These are phyloP conservation scores for Brachionus calyciflorus DNA, from an alignment of 1,140 invertebrate genomes.

Conservation along the genomic window DNA sequence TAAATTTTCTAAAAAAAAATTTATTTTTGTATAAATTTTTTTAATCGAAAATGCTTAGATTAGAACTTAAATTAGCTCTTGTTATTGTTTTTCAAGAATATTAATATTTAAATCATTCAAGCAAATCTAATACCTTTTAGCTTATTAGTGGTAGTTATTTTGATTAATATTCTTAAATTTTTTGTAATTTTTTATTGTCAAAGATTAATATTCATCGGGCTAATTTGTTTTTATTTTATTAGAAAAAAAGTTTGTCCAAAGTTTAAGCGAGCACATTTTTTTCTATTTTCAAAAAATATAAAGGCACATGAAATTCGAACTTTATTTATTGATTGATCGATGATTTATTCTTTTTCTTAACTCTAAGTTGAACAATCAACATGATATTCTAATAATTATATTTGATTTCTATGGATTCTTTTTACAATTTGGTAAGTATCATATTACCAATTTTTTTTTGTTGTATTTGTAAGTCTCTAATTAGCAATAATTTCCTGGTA, in stretches of 20 bases:
- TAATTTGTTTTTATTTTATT: background rate
- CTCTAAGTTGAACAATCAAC: slow-evolving; percentile 29
- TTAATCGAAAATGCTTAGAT: too few species aligned
- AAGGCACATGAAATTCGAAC: slow-evolving; percentile 36
- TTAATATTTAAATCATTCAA: slow-evolving; percentile 2
- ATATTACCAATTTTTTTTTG: slow-evolving; percentile 38
- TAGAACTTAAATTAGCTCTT: background rate
- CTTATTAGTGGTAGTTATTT: too few species aligned
- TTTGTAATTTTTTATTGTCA: background rate
- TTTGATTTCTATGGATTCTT: slow-evolving; percentile 20
- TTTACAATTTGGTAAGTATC: slow-evolving; percentile 13
- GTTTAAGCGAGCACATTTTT: too few species aligned
- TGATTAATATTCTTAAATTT: background rate
- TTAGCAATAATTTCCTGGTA: slow-evolving; percentile 35
- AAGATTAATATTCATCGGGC: background rate
- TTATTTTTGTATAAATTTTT: too few species aligned
- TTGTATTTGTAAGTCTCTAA: slow-evolving; percentile 31
- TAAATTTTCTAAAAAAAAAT: too few species aligned
- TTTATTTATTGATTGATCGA: background rate
- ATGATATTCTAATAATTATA: slow-evolving; percentile 42
- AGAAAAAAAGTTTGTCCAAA: too few species aligned
- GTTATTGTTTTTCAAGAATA: background rate
- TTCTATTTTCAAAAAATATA: too few species aligned
- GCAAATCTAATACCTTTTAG: background rate
- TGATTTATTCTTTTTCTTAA: background rate